These are phyloP conservation scores for Podargus strigoides DNA, from an alignment of 2,797 vertebrate species.

Conservation along the genomic window DNA sequence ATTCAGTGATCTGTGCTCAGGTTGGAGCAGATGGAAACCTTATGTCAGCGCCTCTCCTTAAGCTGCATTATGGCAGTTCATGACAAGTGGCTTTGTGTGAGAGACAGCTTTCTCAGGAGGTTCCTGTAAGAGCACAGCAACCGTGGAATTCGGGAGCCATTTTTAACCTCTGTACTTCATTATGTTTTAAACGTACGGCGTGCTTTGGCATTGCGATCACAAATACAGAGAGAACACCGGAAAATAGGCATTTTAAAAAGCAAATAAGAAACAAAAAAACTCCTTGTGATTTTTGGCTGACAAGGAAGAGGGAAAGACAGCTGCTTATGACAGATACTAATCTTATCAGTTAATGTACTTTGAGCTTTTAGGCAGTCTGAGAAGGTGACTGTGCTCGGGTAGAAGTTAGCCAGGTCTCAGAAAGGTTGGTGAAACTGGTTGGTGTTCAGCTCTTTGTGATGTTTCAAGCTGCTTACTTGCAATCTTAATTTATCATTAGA, in stretches of 20 bases:
- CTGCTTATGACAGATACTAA: background rate
- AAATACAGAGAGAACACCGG: background rate
- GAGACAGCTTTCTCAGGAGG: background rate
- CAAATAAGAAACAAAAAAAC: background rate
- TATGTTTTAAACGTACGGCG: fast-evolving
- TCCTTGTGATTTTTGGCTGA: background rate
- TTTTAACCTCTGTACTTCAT: background rate
- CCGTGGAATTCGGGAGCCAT: background rate
- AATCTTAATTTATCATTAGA: background rate
- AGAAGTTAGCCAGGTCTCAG: background rate
- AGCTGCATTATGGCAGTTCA: background rate
- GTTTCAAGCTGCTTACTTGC: background rate
- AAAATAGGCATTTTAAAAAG: background rate
- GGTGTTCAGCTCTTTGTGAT: background rate
- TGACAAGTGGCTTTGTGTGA: slow-evolving; percentile 23
- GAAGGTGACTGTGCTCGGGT: background rate
- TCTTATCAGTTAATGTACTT: background rate
- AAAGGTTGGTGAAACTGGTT: background rate
- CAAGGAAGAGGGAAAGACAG: background rate
- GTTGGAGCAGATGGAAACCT: slow-evolving; percentile 32
- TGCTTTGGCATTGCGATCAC: background rate
- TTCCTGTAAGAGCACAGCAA: background rate
- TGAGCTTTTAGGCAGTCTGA: background rate
- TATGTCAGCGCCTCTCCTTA: slow-evolving; percentile 28
- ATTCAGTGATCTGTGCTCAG: background rate